Percentiles rank a stretch among this genome's conserved stretches.
phyloP scores from a whole-genome alignment of 2,888 invertebrate species.

The Sclerodermus sp. region DNA sequence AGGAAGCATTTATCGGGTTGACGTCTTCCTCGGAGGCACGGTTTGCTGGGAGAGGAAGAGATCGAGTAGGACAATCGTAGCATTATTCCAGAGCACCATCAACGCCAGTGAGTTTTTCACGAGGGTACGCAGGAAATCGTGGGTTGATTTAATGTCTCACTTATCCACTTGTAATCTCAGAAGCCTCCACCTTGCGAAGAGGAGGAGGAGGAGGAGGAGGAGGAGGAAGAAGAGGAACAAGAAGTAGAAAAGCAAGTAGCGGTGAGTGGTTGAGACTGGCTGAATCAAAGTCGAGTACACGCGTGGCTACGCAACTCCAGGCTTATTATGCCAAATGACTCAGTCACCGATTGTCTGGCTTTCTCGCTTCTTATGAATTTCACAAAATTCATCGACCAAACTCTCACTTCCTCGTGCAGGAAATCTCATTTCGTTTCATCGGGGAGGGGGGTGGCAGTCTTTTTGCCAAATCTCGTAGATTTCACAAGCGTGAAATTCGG shows the following conservation, averaged over 20 bases:
- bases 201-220: background rate
- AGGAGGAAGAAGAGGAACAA: conserved; percentile 1
- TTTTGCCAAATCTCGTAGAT: no score
- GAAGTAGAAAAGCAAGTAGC: background rate
- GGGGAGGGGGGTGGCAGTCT: no score
- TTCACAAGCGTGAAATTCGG: no score
- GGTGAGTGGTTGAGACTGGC: background rate
- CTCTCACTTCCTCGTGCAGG: no score
- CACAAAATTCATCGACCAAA: no score
- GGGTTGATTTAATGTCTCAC: conserved; percentile 33
- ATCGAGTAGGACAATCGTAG: no score
- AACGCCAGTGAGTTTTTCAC: background rate
- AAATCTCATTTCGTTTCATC: no score
- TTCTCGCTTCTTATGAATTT: no score
- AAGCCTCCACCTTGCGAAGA: conserved; percentile 16
- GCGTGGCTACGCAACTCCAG: conserved; percentile 24
- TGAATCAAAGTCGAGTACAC: conserved; percentile 18
- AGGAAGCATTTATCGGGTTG: no score
- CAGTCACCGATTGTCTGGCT: conserved; percentile 12
- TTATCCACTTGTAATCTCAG: conserved; percentile 32
- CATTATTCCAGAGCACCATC: background rate
- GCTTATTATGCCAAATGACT: conserved; percentile 32
- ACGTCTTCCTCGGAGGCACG: no score
- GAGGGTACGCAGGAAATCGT: conserved; percentile 22
- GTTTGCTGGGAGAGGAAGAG: no score